These are phyloP conservation scores for Galerucella pusilla DNA, from an alignment of 2,888 invertebrate species.

Conservation along the genomic window DNA sequence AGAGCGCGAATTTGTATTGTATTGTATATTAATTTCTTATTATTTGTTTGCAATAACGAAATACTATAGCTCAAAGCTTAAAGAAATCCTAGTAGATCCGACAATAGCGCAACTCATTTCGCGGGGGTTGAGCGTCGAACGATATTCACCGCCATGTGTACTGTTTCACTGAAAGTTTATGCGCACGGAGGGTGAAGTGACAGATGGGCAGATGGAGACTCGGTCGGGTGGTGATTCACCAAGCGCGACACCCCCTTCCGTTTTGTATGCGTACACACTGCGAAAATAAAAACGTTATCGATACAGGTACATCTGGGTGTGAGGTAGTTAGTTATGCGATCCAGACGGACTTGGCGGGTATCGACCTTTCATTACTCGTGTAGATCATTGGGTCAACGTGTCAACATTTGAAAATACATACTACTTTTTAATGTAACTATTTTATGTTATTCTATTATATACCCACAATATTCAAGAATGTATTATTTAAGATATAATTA, in stretches of 20 bases:
- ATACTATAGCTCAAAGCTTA: not conserved
- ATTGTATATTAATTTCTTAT: too few relatives aligned
- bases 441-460: too few relatives aligned
- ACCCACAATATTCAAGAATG: too few relatives aligned
- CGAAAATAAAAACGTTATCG: conserved; percentile 42
- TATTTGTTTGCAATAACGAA: too few relatives aligned
- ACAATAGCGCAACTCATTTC: conserved; percentile 29
- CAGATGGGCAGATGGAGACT: conserved; percentile 41
- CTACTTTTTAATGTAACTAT: too few relatives aligned
- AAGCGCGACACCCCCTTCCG: conserved; percentile 42
- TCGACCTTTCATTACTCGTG: not conserved
- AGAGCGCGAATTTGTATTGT: too few relatives aligned
- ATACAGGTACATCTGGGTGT: conserved; percentile 38
- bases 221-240: conserved; percentile 42
- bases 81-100: not conserved
- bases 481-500: too few relatives aligned
- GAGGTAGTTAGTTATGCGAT: too few relatives aligned
- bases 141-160: conserved; percentile 41
- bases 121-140: conserved; percentile 49
- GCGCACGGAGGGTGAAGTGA: conserved; percentile 32
- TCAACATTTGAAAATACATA: not conserved
- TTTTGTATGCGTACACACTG: conserved; percentile 36
- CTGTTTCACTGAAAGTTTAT: conserved; percentile 27
- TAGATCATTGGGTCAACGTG: not conserved
- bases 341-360: conserved; percentile 15